phyloP scores from a whole-genome alignment of 2,888 invertebrate genomes.

The Laspeyria flexula region DNA sequence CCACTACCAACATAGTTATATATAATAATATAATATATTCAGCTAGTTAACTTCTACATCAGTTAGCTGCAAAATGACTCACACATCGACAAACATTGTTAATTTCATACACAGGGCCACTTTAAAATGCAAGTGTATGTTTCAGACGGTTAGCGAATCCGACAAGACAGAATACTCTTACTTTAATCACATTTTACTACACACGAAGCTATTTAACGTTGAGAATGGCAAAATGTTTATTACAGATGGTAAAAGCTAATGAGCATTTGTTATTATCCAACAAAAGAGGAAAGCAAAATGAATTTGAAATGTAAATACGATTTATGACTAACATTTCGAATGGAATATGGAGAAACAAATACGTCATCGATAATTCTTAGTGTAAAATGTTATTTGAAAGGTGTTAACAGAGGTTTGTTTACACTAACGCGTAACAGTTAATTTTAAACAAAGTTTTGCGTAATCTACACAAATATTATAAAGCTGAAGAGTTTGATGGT shows the following conservation, averaged over 20 bases:
- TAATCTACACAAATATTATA: too few species aligned
- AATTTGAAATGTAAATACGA: conserved; percentile 8
- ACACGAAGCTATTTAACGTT: conserved; percentile 3
- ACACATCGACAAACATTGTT: not conserved
- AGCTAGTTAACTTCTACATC: too few species aligned
- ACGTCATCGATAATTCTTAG: not conserved
- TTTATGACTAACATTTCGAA: conserved; percentile 2
- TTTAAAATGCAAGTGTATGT: not conserved
- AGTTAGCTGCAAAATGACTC: not conserved
- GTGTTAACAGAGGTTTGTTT: not conserved
- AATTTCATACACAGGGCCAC: not conserved
- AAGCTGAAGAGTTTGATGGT: too few species aligned
- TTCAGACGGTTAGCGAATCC: not conserved
- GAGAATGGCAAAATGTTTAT: conserved; percentile 6
- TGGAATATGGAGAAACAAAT: conserved; percentile 1
- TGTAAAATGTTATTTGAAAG: not conserved
- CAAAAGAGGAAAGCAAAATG: conserved; percentile 2
- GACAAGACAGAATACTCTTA: not conserved
- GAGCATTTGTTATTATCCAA: conserved; percentile 6
- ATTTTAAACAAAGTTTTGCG: not conserved
- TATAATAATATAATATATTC: too few species aligned
- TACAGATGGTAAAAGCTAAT: conserved; percentile 6
- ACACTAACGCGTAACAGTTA: not conserved
- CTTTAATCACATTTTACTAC: conserved; percentile 8
- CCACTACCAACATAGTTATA: too few species aligned